Conservation (phyloP, 2,113 vertebrate species). For the Myodes glareolus region DNA sequence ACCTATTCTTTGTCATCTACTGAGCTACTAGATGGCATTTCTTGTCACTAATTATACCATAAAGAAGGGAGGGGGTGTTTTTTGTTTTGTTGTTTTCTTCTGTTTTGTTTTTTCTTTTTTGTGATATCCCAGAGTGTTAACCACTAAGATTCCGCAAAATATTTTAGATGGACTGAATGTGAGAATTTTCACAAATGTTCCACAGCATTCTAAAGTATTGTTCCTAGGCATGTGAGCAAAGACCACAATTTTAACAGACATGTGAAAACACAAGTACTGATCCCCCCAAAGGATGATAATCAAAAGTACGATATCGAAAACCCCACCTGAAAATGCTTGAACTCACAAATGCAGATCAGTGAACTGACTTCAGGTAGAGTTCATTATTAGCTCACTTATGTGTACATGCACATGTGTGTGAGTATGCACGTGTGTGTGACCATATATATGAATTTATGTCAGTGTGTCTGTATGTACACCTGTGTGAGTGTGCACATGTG, state of each 20-base stretch:
- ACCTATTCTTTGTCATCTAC: not conserved
- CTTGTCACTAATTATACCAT: not conserved
- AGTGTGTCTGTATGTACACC: not conserved
- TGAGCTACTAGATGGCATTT: not conserved
- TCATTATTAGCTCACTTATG: not conserved
- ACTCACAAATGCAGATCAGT: not conserved
- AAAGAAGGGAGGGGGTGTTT: not conserved
- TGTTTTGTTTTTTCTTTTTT: not conserved
- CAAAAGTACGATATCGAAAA: not conserved
- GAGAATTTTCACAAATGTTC: not conserved
- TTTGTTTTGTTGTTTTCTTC: not conserved
- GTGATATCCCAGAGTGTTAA: not conserved
- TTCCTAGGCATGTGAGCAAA: not conserved
- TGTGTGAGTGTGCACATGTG: not conserved
- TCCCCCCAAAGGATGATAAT: not conserved
- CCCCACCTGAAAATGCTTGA: not conserved
- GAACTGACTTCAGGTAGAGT: not conserved
- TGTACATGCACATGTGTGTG: no score
- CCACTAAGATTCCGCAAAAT: not conserved
- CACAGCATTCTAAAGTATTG: not conserved
- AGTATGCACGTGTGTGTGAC: not conserved
- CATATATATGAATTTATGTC: not conserved
- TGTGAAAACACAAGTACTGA: not conserved
- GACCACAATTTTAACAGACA: not conserved
- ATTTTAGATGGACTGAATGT: not conserved